These are phyloP conservation scores for Phyllostomus discolor DNA, from an alignment of 2,113 vertebrate species.

Conservation along the genomic window DNA sequence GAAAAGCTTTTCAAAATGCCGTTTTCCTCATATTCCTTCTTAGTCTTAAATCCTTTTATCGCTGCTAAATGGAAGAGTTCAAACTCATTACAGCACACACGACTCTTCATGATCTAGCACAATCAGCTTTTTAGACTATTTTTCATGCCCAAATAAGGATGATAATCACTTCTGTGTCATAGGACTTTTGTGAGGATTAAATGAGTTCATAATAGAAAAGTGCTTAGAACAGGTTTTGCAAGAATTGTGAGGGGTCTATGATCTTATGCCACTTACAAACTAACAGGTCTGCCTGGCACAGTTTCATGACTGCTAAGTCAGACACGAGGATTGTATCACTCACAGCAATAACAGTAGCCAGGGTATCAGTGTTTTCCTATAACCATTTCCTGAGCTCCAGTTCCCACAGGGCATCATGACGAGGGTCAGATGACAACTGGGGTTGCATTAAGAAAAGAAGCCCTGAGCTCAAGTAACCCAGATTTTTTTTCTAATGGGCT, in stretches of 20 bases:
- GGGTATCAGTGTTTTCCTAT: neutral
- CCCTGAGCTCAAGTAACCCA: neutral
- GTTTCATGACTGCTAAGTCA: neutral
- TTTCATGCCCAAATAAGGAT: neutral
- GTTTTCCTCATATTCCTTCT: neutral
- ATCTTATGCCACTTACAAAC: neutral
- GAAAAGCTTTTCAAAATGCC: neutral
- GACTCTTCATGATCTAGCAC: neutral
- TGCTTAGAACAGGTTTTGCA: neutral
- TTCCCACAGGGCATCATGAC: neutral
- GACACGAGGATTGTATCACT: neutral
- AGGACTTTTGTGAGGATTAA: neutral
- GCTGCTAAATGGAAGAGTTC: neutral
- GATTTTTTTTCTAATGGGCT: neutral
- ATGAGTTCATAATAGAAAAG: neutral
- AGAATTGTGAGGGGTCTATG: neutral
- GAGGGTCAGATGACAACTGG: neutral
- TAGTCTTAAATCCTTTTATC: neutral
- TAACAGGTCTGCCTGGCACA: neutral
- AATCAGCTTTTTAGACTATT: neutral
- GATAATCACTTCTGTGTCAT: neutral
- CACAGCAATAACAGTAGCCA: neutral
- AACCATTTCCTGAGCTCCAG: neutral
- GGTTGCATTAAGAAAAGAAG: neutral
- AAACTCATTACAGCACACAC: neutral